Evolutionary conservation across 2,797 vertebrate genomes (phyloP).

Genomic region (Chaetodon trifasciatus): DNA sequence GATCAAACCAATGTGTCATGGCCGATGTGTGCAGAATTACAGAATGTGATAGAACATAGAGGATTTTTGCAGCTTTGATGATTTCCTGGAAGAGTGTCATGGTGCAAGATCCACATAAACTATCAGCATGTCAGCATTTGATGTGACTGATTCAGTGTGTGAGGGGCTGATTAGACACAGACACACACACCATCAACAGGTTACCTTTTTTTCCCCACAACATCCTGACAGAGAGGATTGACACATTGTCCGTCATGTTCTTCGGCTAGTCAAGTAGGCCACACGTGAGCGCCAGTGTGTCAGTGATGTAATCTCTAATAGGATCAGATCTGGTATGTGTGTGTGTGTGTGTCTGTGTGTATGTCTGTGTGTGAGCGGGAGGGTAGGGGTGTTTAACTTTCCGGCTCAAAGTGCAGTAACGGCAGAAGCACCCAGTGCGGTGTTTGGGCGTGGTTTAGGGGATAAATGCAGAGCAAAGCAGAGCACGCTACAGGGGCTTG

Average conservation of each 20-base stretch:
- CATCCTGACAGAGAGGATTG: conserved; percentile 5
- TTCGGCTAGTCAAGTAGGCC: conserved; percentile 13
- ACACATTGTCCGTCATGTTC: conserved; percentile 30
- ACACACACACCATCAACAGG: not conserved
- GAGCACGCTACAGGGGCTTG: conserved; percentile 67
- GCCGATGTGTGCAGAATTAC: not conserved
- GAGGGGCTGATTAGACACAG: not conserved
- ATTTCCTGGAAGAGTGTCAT: not conserved
- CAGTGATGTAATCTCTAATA: conserved; percentile 75
- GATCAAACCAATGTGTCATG: not conserved
- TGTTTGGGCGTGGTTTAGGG: conserved; percentile 61
- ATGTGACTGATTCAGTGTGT: too few species aligned
- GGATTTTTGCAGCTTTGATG: not conserved
- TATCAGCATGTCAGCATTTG: not conserved
- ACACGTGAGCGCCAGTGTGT: conserved; percentile 53
- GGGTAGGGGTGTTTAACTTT: conserved; percentile 63
- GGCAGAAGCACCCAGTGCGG: conserved; percentile 52
- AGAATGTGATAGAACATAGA: not conserved
- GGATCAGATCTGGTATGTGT: conserved; percentile 53
- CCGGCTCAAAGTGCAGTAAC: conserved; percentile 56
- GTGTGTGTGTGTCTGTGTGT: not conserved
- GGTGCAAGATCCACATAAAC: not conserved
- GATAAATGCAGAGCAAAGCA: conserved; percentile 66
- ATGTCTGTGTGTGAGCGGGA: not conserved
- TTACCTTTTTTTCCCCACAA: not conserved